phyloP scores from a whole-genome alignment of 2,797 vertebrate genomes.

The Natrix natrix region DNA sequence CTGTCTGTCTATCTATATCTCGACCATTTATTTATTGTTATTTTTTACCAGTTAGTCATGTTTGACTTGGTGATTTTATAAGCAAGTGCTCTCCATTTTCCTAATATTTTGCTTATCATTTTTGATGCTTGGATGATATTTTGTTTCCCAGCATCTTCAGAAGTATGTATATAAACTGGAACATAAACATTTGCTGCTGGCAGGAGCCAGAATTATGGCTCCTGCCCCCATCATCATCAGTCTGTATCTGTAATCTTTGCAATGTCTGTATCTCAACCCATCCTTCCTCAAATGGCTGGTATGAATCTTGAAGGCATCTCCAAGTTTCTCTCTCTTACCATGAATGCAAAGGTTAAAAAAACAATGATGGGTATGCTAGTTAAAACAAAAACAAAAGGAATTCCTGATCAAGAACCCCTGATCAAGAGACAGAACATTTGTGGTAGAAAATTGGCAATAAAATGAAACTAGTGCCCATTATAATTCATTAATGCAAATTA shows the following conservation, averaged over 20 bases:
- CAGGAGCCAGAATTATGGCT: background rate
- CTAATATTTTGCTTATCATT: too few species aligned
- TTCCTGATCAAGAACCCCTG: background rate
- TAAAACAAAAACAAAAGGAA: background rate
- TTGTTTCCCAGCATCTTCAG: background rate
- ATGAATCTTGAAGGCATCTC: background rate
- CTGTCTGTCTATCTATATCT: too few species aligned
- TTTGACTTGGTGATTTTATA: too few species aligned
- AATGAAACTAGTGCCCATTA: background rate
- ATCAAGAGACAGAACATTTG: background rate
- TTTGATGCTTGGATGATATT: background rate
- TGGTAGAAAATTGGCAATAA: background rate
- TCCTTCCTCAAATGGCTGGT: background rate
- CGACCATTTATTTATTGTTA: too few species aligned
- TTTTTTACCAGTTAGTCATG: too few species aligned
- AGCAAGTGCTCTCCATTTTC: too few species aligned
- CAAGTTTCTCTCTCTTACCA: background rate
- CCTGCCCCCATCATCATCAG: background rate
- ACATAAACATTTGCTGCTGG: background rate
- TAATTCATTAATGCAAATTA: background rate
- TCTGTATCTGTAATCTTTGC: background rate
- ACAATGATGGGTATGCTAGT: background rate
- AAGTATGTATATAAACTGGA: background rate
- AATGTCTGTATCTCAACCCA: background rate
- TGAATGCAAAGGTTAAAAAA: background rate